Percentiles rank a stretch among this genome's conserved stretches.
Conservation (phyloP, 2,113 vertebrate species). For the Gnathonemus longibarbis region DNA sequence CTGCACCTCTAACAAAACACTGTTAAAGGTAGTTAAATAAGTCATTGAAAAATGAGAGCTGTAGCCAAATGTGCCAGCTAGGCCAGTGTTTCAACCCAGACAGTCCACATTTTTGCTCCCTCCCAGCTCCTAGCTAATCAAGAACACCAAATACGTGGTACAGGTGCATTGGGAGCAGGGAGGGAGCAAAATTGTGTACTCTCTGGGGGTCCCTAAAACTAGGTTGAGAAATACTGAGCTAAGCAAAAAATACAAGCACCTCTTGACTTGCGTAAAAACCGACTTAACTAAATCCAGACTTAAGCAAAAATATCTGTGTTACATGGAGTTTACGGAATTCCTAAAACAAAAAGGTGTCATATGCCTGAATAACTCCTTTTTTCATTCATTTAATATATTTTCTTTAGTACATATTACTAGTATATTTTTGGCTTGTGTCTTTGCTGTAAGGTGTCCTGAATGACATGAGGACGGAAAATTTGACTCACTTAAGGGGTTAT, state of each 20-base stretch:
- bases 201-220: not conserved
- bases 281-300: not conserved
- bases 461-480: not conserved
- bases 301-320: not conserved
- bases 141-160: not conserved
- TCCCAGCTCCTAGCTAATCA: not conserved
- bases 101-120: not conserved
- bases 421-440: not conserved
- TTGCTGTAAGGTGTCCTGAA: not conserved
- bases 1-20: not conserved
- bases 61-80: not conserved
- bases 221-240: not conserved
- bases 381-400: not conserved
- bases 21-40: not conserved
- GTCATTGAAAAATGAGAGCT: not conserved
- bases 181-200: not conserved
- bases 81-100: not conserved
- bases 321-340: not conserved
- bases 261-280: not conserved
- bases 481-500: not conserved
- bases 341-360: not conserved
- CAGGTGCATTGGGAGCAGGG: not conserved
- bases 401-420: not conserved
- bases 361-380: not conserved
- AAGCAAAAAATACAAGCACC: not conserved